Base-by-base conservation (phyloP, 2,797 vertebrate genomes). In the Gambusia yucatana region DNA sequence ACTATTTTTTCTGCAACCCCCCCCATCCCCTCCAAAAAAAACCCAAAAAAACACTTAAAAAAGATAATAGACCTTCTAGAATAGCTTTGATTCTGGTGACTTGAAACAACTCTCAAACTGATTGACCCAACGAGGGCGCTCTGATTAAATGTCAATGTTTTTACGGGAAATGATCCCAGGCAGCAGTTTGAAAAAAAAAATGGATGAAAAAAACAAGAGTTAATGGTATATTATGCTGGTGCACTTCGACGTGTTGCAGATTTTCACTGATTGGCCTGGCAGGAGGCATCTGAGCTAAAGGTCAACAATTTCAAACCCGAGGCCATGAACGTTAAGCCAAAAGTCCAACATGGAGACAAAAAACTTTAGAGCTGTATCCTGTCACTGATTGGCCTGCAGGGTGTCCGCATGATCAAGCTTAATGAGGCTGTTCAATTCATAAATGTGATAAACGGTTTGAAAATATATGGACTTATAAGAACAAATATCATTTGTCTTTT, bases 91-190 rank as follows among this genome's bases (percentile, higher is more conserved):
- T 43, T 69, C 65, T n/a, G 41, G 33, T 52, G 63, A 73, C 78
- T 78, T 61, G 71, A 79, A 86, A 50, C 73, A 82, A 75, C 78
- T 70, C 25, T 44, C 41, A 46, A 70, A 70, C 78, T 86, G 82
- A 90, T 86, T 85, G 88, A 86, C 90, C 88, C 88, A 87, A 90
- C 81, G 87, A 90, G 79, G 84, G 86, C 71, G 78, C 89, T 89
- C 86, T 93, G 90, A 91, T 91, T 92, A 93, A 93, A 93, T 91
- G 90, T 90, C 91, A 91, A 72, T n/a, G 67, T 80, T 82, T 84
- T 79, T 47, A 74, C 76, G 48, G 44, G 80, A 85, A 87, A 87
- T 78, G 59, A 77, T 83, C 22, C 55, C 76, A 75, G 82, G 72
- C 85, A 77, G 81, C 70, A 83, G 73, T 65, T 76, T 50, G 30